Evolutionary conservation across 2,888 invertebrate species (phyloP).

Genomic region (Allygus modestus): DNA sequence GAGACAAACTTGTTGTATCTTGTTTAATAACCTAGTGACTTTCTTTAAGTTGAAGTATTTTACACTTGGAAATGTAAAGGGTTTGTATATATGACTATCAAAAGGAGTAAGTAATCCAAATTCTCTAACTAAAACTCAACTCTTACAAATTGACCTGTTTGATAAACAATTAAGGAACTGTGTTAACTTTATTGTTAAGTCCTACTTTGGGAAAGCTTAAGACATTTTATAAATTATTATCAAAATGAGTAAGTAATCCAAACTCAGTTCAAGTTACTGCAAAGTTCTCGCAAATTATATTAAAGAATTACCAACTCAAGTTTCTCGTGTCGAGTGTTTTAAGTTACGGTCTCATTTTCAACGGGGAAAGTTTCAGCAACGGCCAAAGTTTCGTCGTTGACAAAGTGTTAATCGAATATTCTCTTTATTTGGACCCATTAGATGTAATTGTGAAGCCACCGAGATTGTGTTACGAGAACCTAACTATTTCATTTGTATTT

Average conservation of each 20-base stretch:
- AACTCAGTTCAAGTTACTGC: neutral
- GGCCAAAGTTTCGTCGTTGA: conserved; percentile 1
- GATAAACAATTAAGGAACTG: no score
- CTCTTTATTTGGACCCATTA: neutral
- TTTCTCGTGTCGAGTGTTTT: neutral
- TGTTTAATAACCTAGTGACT: no score
- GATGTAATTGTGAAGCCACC: neutral
- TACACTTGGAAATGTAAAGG: no score
- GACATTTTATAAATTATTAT: neutral
- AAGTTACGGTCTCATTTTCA: neutral
- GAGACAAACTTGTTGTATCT: no score
- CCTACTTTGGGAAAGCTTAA: no score
- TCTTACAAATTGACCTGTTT: no score
- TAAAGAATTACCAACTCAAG: neutral
- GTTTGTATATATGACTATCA: no score
- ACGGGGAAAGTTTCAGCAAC: neutral
- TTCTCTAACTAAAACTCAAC: no score
- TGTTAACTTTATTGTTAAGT: no score
- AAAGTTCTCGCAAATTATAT: neutral
- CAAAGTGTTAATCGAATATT: conserved; percentile 11
- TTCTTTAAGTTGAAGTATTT: no score
- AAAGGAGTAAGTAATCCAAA: no score
- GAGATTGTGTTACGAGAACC: neutral
- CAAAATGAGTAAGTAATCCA: neutral
- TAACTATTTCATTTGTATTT: no score